A percentile compares a stretch with the other conserved stretches of the same genome.
Conservation (phyloP, 1,140 invertebrate species). For the Drosophila parabipectinata region DNA sequence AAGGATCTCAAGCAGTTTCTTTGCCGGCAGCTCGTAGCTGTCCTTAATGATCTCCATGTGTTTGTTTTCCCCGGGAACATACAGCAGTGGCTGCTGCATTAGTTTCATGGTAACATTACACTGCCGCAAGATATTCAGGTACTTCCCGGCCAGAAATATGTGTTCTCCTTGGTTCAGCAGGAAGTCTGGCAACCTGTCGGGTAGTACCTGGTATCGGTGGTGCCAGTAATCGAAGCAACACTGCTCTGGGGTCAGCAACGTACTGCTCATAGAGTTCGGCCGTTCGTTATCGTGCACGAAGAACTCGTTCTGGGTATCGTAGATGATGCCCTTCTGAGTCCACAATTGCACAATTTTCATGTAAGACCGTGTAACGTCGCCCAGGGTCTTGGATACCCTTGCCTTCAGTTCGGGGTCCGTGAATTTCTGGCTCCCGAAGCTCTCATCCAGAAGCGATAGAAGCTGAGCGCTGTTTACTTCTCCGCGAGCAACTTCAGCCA, state of each 20-base stretch:
- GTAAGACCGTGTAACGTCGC: constrained; percentile 31
- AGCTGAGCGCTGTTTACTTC: constrained; percentile 39
- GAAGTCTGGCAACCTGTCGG: constrained; percentile 49
- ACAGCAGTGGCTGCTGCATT: constrained; percentile 44
- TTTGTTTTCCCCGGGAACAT: constrained; percentile 2
- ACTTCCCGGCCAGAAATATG: constrained; percentile 62
- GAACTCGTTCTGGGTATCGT: constrained; percentile 53
- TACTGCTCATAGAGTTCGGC: constrained; percentile 48
- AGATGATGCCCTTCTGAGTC: constrained; percentile 62
- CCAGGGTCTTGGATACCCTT: constrained; percentile 13
- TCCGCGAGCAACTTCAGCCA: constrained; percentile 20
- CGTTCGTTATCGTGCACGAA: constrained; percentile 57
- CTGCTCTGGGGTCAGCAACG: constrained; percentile 44
- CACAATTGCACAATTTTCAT: constrained; percentile 73
- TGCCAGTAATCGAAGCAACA: constrained; percentile 62
- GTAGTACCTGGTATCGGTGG: constrained; percentile 34
- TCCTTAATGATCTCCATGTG: constrained; percentile 36
- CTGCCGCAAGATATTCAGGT: constrained; percentile 61
- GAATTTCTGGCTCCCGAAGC: constrained; percentile 20
- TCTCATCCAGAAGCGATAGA: constrained; percentile 46
- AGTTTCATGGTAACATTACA: constrained; percentile 56
- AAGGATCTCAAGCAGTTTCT: constrained; percentile 47
- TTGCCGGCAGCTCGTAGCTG: constrained; percentile 54
- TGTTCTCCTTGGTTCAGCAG: constrained; percentile 13
- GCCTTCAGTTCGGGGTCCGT: constrained; percentile 15